phyloP scores from a whole-genome alignment of 2,888 invertebrate species.

The Cosmorhoe ocellata region DNA sequence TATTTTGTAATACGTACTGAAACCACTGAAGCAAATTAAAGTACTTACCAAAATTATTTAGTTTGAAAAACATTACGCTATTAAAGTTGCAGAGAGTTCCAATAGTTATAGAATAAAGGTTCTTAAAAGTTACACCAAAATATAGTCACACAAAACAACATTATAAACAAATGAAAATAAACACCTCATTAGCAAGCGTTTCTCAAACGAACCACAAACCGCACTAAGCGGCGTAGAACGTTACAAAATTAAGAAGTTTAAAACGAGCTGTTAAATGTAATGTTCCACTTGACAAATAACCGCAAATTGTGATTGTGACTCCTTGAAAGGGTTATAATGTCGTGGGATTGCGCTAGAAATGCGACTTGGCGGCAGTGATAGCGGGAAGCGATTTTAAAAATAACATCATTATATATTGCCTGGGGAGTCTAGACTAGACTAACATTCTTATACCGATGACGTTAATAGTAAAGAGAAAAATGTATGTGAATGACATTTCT shows the following conservation, averaged over 20 bases:
- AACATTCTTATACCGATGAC: too few species aligned
- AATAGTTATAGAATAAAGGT: too few species aligned
- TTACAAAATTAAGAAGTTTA: slow-evolving; percentile 35
- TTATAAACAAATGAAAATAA: slow-evolving; percentile 21
- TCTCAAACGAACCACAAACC: slow-evolving; percentile 35
- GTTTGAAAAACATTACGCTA: too few species aligned
- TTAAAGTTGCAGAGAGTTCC: too few species aligned
- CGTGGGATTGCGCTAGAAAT: slow-evolving; percentile 64
- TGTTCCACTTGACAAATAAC: slow-evolving; percentile 60
- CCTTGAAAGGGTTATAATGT: slow-evolving; percentile 80
- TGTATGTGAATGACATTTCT: too few species aligned
- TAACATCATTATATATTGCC: too few species aligned
- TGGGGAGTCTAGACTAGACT: too few species aligned
- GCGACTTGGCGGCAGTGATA: slow-evolving; percentile 9
- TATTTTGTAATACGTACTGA: too few species aligned
- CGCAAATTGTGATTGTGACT: slow-evolving; percentile 77
- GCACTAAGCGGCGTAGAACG: slow-evolving; percentile 31
- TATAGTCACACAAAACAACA: slow-evolving; percentile 9
- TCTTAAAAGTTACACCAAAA: too few species aligned
- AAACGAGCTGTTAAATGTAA: slow-evolving; percentile 36
- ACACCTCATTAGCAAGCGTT: slow-evolving; percentile 28
- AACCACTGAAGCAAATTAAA: too few species aligned
- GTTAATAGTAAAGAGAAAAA: too few species aligned
- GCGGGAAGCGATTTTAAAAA: slow-evolving; percentile 27
- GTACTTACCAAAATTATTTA: too few species aligned